Percentiles rank a stretch among this genome's conserved stretches.
Conservation (phyloP, 1,140 invertebrate species). For the Diploscapter pachys region DNA sequence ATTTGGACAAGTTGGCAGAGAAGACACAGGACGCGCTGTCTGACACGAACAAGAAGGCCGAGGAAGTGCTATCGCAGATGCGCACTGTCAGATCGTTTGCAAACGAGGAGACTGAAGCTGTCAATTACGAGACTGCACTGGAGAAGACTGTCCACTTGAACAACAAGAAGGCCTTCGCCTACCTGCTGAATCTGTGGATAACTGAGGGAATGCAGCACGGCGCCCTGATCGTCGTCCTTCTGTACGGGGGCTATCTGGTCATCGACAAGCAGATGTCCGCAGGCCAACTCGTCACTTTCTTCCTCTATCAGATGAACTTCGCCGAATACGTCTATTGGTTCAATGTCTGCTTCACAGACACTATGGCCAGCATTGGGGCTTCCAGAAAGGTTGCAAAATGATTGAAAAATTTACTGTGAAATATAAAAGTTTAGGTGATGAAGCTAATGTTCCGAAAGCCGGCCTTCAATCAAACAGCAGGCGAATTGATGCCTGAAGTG, state of each 20-base stretch:
- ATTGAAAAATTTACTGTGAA: not conserved
- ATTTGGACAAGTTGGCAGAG: constrained; percentile 38
- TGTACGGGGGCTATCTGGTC: constrained; percentile 54
- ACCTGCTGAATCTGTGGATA: constrained; percentile 43
- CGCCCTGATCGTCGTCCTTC: constrained; percentile 49
- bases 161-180: constrained; percentile 31
- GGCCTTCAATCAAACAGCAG: constrained; percentile 12
- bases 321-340: constrained; percentile 46
- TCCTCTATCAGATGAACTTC: constrained; percentile 55
- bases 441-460: too few relatives aligned
- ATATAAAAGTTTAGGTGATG: too few relatives aligned
- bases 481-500: constrained; percentile 20
- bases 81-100: constrained; percentile 50
- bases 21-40: constrained; percentile 55
- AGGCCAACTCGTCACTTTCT: constrained; percentile 45
- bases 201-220: constrained; percentile 44
- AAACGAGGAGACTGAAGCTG: constrained; percentile 43
- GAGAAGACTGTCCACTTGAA: constrained; percentile 25
- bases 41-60: constrained; percentile 56
- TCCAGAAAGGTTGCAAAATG: not conserved
- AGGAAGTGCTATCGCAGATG: constrained; percentile 45
- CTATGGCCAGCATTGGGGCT: not conserved
- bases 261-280: constrained; percentile 36
- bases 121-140: constrained; percentile 32
- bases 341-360: too few relatives aligned